Evolutionary conservation across 2,797 vertebrate species (phyloP), one percentile per base, ranked within the genome.

Genomic region (Labroides dimidiatus): DNA sequence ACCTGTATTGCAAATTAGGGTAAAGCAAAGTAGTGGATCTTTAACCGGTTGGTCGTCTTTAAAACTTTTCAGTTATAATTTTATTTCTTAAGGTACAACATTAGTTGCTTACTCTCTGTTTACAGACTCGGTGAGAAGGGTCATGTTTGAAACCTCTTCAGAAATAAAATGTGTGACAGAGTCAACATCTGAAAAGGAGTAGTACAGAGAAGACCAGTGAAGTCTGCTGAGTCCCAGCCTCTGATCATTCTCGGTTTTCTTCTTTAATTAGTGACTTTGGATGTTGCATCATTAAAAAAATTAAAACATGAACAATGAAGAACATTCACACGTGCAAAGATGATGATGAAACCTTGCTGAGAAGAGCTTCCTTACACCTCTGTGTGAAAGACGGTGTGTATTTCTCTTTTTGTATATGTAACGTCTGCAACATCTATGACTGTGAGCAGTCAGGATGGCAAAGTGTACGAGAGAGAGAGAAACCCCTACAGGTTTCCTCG

Each of bases 321-420:
- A 39, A 52, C 65, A 74, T 10, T 75, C 21, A 66, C 78, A 80
- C 37, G 42, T 33, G 41, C 56, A 63, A 21, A 59, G 60, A 84
- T 84, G 58, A 67, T 10, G 68, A 58, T 68, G 71, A 45, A 19
- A 3, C 65, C 72, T 77, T 65, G 65, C 55, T 69, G 80, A 79
- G 69, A 69, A 56, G 15, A 65, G 47, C 74, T 71, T 80, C 51
- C 57, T 75, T 64, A 45, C 53, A 52, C 59, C 56, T 75, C 47
- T 59, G 45, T 76, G 74, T 74, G 57, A 75, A 58, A 75, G 53
- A 63, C 4, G 6, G 4, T 59, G 51, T 64, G 48, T 69, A 55
- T 67, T 75, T 77, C 16, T 61, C 36, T 72, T 64, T 69, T 33
- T 80, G 56, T 4, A 17, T 15, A 41, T 44, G 37, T 33, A 11